These are phyloP conservation scores for Geococcyx californianus DNA, from an alignment of 2,113 vertebrate species.

Conservation along the genomic window DNA sequence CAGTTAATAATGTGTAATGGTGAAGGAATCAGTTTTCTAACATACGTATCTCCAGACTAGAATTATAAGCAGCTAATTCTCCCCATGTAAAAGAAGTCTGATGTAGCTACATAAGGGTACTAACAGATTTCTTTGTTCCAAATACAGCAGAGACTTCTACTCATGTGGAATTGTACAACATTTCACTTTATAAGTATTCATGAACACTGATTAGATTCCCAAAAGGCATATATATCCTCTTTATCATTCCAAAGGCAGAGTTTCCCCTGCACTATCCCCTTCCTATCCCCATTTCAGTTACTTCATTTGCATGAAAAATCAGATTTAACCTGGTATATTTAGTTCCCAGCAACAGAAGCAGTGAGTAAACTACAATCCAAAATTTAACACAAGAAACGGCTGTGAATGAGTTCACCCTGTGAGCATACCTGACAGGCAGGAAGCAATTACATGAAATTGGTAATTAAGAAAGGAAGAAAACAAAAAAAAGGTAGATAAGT, in stretches of 20 bases:
- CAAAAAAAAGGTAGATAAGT: neutral
- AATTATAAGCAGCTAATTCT: neutral
- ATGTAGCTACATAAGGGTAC: neutral
- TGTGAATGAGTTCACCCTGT: neutral
- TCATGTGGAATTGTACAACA: neutral
- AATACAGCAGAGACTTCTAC: neutral
- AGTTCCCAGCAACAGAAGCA: neutral
- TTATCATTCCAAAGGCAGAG: neutral
- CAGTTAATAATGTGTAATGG: neutral
- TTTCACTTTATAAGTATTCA: neutral
- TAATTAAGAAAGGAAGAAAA: neutral
- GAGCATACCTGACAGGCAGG: neutral
- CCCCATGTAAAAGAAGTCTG: neutral
- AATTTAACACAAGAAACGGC: neutral
- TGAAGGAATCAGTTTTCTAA: neutral
- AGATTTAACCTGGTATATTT: neutral
- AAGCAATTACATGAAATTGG: neutral
- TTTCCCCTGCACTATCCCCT: neutral
- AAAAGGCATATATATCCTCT: neutral
- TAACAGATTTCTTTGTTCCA: neutral
- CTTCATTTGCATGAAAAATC: neutral
- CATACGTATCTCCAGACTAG: neutral
- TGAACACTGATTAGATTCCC: neutral
- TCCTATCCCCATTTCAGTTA: neutral
- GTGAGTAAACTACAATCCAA: neutral